Evolutionary conservation across 2,888 invertebrate genomes (phyloP).

Genomic region (Melipona beecheii): DNA sequence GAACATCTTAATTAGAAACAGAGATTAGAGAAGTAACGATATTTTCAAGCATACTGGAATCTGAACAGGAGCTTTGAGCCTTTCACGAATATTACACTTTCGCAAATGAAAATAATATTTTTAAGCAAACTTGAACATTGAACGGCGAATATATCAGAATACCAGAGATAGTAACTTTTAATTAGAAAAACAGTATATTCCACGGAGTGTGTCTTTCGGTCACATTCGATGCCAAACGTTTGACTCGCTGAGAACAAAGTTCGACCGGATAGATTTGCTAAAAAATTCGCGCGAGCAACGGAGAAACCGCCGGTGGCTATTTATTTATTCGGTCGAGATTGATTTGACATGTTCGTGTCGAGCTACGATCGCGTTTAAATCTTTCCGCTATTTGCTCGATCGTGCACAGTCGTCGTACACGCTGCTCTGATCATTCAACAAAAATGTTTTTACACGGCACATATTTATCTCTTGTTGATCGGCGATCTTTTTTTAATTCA

Average conservation of each 20-base stretch:
- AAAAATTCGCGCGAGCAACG: slow-evolving; percentile 12
- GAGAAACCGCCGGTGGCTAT: slow-evolving; percentile 19
- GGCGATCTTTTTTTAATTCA: neutral
- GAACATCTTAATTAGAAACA: no score
- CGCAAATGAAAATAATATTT: no score
- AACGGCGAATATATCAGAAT: no score
- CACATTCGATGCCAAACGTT: neutral
- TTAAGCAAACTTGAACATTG: no score
- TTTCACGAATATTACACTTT: no score
- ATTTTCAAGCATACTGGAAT: no score
- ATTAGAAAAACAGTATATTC: no score
- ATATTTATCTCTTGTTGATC: neutral
- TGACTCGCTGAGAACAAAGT: slow-evolving; percentile 7
- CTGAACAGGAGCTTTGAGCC: no score
- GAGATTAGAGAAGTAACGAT: no score
- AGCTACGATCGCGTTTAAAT: slow-evolving; percentile 5
- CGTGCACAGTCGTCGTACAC: neutral
- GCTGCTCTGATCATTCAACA: neutral
- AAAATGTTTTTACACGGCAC: neutral
- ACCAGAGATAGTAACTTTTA: no score
- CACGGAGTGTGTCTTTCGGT: neutral
- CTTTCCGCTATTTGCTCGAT: neutral
- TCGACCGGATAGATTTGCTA: slow-evolving; percentile 11
- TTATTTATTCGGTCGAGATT: slow-evolving; percentile 31
- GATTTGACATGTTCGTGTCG: slow-evolving; percentile 24